phyloP scores from a whole-genome alignment of 2,113 vertebrate species.

The Accipiter virgatus region DNA sequence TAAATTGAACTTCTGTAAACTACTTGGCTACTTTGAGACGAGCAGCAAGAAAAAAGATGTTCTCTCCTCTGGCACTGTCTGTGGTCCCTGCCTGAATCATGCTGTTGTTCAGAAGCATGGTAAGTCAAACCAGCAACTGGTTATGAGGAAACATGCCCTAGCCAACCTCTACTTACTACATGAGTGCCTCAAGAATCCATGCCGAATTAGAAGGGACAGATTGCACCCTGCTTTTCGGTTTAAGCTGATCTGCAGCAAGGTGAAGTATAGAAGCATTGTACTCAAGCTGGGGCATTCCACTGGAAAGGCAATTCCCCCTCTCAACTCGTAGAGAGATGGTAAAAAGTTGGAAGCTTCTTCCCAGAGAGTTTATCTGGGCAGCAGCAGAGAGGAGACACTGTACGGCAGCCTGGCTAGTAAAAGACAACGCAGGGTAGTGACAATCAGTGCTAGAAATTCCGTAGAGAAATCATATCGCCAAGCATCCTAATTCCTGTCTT shows the following conservation, averaged over 20 bases:
- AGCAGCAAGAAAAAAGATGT: background rate
- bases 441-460: background rate
- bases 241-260: background rate
- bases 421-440: background rate
- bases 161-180: background rate
- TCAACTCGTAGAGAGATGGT: background rate
- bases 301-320: background rate
- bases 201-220: background rate
- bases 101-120: background rate
- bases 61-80: background rate
- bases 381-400: background rate
- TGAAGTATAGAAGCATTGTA: background rate
- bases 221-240: background rate
- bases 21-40: background rate
- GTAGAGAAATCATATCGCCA: background rate
- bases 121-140: background rate
- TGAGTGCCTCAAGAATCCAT: background rate
- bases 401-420: background rate
- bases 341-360: background rate
- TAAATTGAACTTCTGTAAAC: background rate
- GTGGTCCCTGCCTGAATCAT: background rate
- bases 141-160: background rate
- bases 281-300: background rate
- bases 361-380: background rate
- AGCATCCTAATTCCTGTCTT: background rate